Percentiles rank a stretch among this genome's conserved stretches.
These are phyloP conservation scores for Orchesella cincta DNA, from an alignment of 1,140 invertebrate species.

Conservation along the genomic window DNA sequence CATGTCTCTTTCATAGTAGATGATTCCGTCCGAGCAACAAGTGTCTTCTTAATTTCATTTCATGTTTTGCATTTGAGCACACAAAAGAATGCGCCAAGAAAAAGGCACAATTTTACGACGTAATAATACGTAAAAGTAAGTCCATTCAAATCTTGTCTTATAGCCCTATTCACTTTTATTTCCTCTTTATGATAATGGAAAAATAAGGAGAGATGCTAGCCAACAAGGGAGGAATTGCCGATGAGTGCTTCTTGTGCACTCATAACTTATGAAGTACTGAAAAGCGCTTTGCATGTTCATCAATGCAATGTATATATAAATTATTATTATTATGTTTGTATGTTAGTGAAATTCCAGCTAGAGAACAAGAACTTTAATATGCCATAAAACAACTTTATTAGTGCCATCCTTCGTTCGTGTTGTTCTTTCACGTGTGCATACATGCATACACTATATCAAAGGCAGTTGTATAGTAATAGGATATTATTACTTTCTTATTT, in stretches of 20 bases:
- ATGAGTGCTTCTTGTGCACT: not conserved
- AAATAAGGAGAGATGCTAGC: not conserved
- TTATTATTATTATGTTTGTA: conserved; percentile 14
- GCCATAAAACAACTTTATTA: conserved; percentile 27
- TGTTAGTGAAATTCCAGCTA: not conserved
- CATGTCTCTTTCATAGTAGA: too few relatives aligned
- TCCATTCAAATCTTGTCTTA: not conserved
- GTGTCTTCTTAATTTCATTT: not conserved
- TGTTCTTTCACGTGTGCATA: not conserved
- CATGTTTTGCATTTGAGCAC: not conserved
- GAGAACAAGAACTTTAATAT: conserved; percentile 7
- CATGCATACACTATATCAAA: too few relatives aligned
- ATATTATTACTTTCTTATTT: not conserved
- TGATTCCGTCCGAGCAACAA: not conserved
- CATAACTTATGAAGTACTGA: not conserved
- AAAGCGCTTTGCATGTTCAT: not conserved
- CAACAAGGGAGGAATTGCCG: not conserved
- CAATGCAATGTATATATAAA: not conserved
- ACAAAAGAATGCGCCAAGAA: not conserved
- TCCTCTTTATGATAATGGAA: not conserved
- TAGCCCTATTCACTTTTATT: conserved; percentile 17
- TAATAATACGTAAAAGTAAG: conserved; percentile 9
- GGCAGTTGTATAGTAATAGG: not conserved
- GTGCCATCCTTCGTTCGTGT: not conserved
- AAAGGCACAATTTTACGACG: not conserved